Evolutionary conservation across 2,797 vertebrate species (phyloP), one percentile per base, ranked within the genome.

Genomic region (Rousettus madagascariensis): DNA sequence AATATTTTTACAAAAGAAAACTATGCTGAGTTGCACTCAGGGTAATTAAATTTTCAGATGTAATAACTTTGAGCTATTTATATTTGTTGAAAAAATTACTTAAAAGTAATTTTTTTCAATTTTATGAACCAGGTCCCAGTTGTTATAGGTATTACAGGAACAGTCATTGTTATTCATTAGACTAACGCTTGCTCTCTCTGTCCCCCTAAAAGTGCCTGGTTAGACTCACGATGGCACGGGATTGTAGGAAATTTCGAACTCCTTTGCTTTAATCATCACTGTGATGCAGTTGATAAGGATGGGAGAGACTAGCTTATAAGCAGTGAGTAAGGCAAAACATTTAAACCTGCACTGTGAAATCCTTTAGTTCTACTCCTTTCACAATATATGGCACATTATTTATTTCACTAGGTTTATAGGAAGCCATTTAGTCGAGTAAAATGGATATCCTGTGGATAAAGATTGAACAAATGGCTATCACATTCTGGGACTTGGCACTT

Each of bases 21-120:
- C 71, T 53, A 65, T 93, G 91, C 6, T 49, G 78, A 93, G n/a
- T 6, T 24, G 85, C 49, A 9, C n/a, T 6, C 19, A 74, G 38
- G n/a, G 5, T 89, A 26, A 86, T 96, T 97, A 94, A 94, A 1
- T 46, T 66, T 95, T 95, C 15, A 79, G 36, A 91, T 30, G 38
- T 1, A 43, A 26, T 63, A 55, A 41, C 17, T 86, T 88, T 43
- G 72, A 78, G 16, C 3, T 65, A 74, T 80, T 77, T 72, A 53
- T 66, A 3, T 49, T 89, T 80, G 57, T 71, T 79, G 59, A 69
- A 71, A 69, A 89, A 85, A 75, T n/a, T 36, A 65, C 13, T 96
- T 80, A 15, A 28, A 53, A 22, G 17, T 75, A 65, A 68, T 55
- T 71, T 63, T 26, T 59, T 91, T 59, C 16, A 74, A 33, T 86